Conservation (phyloP, 2,797 vertebrate species). For the Cyclopterus lumpus region DNA sequence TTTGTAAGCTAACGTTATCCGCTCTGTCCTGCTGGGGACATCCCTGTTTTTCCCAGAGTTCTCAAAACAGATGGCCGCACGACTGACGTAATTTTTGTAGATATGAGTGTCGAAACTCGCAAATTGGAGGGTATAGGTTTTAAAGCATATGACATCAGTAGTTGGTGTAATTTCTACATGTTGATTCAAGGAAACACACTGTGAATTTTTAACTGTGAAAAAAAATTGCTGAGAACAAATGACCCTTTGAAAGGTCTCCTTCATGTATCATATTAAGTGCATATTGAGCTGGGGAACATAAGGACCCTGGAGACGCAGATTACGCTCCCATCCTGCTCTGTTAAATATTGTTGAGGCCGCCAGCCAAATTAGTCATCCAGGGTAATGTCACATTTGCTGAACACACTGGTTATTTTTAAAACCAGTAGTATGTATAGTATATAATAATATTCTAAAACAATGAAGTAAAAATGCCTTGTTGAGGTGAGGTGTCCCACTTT, state of each 20-base stretch:
- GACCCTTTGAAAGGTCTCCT: not conserved
- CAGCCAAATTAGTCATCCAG: not conserved
- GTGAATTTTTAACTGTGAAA: not conserved
- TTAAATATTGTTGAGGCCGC: not conserved
- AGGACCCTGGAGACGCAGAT: not conserved
- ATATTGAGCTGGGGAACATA: not conserved
- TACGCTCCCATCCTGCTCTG: not conserved
- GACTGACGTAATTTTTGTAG: no score
- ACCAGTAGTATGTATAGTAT: no score
- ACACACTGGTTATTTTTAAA: not conserved
- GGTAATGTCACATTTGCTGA: not conserved
- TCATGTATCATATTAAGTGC: not conserved
- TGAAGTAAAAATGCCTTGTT: not conserved
- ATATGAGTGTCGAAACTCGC: not conserved
- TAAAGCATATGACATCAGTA: not conserved
- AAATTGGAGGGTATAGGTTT: not conserved
- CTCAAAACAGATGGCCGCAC: no score
- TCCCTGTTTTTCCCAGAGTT: not conserved
- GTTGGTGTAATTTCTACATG: not conserved
- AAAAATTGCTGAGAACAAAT: not conserved
- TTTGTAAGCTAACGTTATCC: not conserved
- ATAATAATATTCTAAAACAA: no score
- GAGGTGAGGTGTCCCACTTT: no score
- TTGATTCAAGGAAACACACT: not conserved
- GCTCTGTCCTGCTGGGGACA: not conserved